A percentile compares a stretch with the other conserved stretches of the same genome.
Conservation (phyloP, 1,140 invertebrate species). For the Neotoxoptera formosana region DNA sequence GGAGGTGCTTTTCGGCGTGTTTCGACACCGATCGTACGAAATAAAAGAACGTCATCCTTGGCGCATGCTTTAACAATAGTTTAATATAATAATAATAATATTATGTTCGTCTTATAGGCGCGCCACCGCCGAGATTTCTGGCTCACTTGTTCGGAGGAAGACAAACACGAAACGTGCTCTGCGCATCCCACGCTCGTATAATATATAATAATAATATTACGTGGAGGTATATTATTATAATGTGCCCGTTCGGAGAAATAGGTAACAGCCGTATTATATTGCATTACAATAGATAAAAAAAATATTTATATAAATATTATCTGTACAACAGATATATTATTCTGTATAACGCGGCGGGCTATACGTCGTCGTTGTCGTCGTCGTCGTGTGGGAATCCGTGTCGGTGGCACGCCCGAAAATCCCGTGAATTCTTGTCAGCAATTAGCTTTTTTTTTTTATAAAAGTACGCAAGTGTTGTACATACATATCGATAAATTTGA, state of each 20-base stretch:
- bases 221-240: not conserved
- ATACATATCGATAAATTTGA: not conserved
- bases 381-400: not conserved
- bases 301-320: slow-evolving; percentile 4
- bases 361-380: not conserved
- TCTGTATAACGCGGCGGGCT: not conserved
- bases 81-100: not conserved
- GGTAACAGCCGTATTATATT: not conserved
- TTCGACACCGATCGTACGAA: not conserved
- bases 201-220: not conserved
- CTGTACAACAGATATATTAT: too few species aligned
- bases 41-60: not conserved
- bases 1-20: not conserved
- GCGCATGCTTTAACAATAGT: not conserved
- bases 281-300: not conserved
- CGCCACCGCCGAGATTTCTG: slow-evolving; percentile 9
- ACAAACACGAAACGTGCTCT: not conserved
- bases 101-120: not conserved
- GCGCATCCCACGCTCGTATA: not conserved
- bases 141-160: not conserved
- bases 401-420: slow-evolving; percentile 13
- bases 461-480: not conserved
- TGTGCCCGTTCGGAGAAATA: too few species aligned
- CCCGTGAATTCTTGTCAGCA: not conserved
- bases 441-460: not conserved